Conservation (phyloP, 2,888 invertebrate genomes). For the Chouioia cunea region DNA sequence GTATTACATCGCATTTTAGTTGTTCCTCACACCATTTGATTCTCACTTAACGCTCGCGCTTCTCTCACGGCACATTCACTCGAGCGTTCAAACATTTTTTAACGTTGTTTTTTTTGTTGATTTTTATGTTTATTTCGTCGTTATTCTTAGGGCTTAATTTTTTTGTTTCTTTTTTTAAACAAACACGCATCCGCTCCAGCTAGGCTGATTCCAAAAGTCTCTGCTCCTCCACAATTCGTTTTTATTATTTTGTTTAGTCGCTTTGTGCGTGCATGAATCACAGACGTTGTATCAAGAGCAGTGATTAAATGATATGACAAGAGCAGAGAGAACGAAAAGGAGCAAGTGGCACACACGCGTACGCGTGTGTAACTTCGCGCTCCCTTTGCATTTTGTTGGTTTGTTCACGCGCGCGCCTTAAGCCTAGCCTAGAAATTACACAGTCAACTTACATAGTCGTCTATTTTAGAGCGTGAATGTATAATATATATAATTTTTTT, state of each 20-base stretch:
- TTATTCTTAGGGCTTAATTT: slow-evolving; percentile 25
- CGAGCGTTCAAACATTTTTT: slow-evolving; percentile 41
- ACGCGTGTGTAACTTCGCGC: slow-evolving; percentile 40
- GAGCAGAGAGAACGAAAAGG: slow-evolving; percentile 46
- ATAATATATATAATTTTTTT: slow-evolving; percentile 54
- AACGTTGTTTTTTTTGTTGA: slow-evolving; percentile 7
- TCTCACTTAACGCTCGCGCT: slow-evolving; percentile 36
- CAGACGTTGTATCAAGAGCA: slow-evolving; percentile 52
- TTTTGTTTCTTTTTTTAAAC: slow-evolving; percentile 27
- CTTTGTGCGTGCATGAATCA: slow-evolving; percentile 55
- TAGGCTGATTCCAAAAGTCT: slow-evolving; percentile 26
- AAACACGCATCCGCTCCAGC: slow-evolving; percentile 45
- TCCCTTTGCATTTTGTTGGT: slow-evolving; percentile 23
- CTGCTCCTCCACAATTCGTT: slow-evolving; percentile 28
- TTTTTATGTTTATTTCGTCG: slow-evolving; percentile 17
- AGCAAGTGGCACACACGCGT: slow-evolving; percentile 49
- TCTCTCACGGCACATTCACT: slow-evolving; percentile 23
- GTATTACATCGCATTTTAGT: slow-evolving; percentile 40
- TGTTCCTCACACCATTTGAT: slow-evolving; percentile 45
- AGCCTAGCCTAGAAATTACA: slow-evolving; percentile 56
- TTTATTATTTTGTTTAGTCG: slow-evolving; percentile 27
- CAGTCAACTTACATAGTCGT: slow-evolving; percentile 58
- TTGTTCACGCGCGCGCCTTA: slow-evolving; percentile 46
- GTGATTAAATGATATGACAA: slow-evolving; percentile 51
- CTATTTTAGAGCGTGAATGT: slow-evolving; percentile 60